Conservation (phyloP, 1,140 invertebrate genomes). For the Ericerus pela region DNA sequence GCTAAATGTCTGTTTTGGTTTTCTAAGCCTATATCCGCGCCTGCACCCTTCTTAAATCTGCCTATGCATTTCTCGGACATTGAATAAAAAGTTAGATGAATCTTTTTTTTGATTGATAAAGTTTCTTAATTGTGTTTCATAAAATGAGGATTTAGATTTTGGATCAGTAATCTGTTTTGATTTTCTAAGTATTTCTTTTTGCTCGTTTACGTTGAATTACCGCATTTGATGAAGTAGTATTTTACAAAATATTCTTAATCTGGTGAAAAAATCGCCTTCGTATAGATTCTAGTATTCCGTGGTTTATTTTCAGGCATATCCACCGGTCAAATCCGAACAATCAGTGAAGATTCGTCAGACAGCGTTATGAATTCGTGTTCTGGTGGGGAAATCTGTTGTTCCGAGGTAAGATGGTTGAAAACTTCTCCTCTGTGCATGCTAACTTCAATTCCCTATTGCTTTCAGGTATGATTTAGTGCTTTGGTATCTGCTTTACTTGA, state of each 20-base stretch:
- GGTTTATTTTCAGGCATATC: neutral
- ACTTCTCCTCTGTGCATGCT: conserved; percentile 11
- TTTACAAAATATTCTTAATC: neutral
- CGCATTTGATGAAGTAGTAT: no score
- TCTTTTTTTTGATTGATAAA: no score
- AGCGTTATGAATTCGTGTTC: neutral
- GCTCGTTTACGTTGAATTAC: no score
- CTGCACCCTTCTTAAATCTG: no score
- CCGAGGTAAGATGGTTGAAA: conserved; percentile 9
- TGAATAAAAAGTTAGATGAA: no score
- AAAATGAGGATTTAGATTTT: no score
- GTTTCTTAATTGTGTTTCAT: no score
- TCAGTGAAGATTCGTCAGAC: neutral
- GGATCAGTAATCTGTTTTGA: no score
- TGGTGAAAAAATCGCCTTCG: neutral
- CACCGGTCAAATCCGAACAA: neutral
- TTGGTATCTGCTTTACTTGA: neutral
- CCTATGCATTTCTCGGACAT: no score
- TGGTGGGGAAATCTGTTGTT: conserved; percentile 5
- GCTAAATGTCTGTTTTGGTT: no score
- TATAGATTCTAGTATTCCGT: neutral
- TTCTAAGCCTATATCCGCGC: no score
- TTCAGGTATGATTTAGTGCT: conserved; percentile 3
- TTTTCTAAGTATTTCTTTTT: no score
- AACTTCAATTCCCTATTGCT: conserved; percentile 6